Base-by-base conservation (phyloP, 64 coral and sea anemone genomes). In the Porites australiensis region DNA sequence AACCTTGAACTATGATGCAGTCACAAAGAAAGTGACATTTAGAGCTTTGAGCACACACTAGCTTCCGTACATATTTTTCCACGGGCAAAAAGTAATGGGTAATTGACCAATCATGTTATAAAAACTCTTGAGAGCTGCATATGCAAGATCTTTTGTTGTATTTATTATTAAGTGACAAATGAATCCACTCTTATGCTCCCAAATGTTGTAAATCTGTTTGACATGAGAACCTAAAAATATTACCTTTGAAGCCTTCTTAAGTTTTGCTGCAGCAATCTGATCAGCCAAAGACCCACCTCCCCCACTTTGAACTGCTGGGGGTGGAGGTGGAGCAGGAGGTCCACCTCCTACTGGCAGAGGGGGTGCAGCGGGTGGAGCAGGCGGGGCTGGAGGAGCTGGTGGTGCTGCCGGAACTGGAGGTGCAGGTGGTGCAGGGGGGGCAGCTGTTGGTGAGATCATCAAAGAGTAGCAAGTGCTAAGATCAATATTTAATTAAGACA, bases 241-340 rank as follows among this genome's bases (percentile, higher is more conserved):
- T 20, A 96, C 93, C 93, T 87, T 98, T 10, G 92, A 89, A 12
- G 97, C 94, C 76, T 98, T 98, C 65, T 95, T 96, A 14, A 98
- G 77, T 87, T 98, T 98, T 75, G 97, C 94, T 59, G 97, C 97
- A 46, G 97, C 97, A 72, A 98, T 94, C 79, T 98, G 97, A 59
- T 95, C 94, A 88, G 97, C 97, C 67, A 98, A 66, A 46, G 90
- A 70, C 3, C 96, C 96, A 52, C 97, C 96, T 50, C 93, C 91
- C 4, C 96, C 96, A 3, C 96, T 93, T 61, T 86, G 44, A 68
- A 74, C 52, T 51, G 68, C n/a, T 4, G 90, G 79, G 47, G 97
- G 84, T 5, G 93, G 79, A 76, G 96, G 96, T 4, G 94, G 94
- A 57, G 95, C 79, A 21, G 95, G 95, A 45, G 96, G 94, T 49